phyloP scores from a whole-genome alignment of 2,797 vertebrate genomes.

The Gymnothorax reevesii region DNA sequence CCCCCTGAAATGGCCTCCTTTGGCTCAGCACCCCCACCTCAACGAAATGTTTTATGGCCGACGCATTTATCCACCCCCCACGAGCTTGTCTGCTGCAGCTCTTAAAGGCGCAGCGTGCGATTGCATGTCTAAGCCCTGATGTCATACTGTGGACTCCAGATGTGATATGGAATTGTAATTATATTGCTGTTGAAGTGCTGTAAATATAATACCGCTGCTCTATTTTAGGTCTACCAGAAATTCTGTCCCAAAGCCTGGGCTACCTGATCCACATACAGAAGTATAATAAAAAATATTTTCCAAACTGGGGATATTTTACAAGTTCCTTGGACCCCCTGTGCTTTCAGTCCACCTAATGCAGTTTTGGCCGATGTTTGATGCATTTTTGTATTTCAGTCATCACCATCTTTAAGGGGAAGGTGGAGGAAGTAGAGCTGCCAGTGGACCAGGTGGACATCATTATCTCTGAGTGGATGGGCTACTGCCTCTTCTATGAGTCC shows the following conservation, averaged over 20 bases:
- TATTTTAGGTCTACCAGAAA: neutral
- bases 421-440: conserved; percentile 95
- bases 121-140: neutral
- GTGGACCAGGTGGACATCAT: conserved; percentile 96
- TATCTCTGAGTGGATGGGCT: conserved; percentile 99
- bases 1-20: neutral
- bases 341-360: neutral
- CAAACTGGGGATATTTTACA: neutral
- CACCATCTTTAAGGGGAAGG: conserved; percentile 96
- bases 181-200: neutral
- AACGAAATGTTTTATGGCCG: neutral
- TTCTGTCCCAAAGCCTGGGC: neutral
- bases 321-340: neutral
- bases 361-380: neutral
- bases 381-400: conserved; percentile 82
- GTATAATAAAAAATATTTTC: neutral
- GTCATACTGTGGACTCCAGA: neutral
- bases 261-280: neutral
- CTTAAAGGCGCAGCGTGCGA: neutral
- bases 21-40: neutral
- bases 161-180: neutral
- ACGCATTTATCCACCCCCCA: neutral
- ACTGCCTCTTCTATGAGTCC: conserved; percentile 96
- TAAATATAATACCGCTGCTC: neutral
- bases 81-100: neutral